Percentiles rank a stretch among this genome's conserved stretches.
phyloP scores from a whole-genome alignment of 1,140 invertebrate genomes.

The Pararge aegeria region DNA sequence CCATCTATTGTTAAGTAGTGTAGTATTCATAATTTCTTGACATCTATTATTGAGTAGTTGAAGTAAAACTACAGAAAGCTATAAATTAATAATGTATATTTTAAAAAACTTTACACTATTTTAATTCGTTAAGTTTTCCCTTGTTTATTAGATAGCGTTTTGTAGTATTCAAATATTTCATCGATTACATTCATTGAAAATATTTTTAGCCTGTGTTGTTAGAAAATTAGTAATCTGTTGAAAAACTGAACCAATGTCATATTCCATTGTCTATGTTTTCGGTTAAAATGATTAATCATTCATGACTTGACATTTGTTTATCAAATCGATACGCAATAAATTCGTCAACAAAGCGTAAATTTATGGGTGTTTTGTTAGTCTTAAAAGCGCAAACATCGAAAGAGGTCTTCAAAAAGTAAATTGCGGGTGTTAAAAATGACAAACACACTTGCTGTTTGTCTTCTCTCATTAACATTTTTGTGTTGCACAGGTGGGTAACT shows the following conservation, averaged over 20 bases:
- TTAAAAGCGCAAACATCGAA: conserved; percentile 36
- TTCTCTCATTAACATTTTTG: conserved; percentile 50
- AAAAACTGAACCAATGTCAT: not conserved
- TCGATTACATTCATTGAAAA: no score
- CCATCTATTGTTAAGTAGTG: conserved; percentile 15
- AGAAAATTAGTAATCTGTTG: not conserved
- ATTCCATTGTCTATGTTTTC: conserved; percentile 14
- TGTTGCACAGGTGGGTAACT: conserved; percentile 55
- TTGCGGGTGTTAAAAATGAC: conserved; percentile 50
- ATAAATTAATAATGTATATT: no score
- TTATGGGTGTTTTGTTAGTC: conserved; percentile 53
- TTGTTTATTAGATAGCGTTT: no score
- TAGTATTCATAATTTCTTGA: not conserved
- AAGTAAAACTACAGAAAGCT: no score
- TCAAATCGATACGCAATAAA: conserved; percentile 61
- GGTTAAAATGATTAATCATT: no score
- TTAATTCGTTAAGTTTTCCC: no score
- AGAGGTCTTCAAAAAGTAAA: conserved; percentile 32
- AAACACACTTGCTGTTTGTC: conserved; percentile 66
- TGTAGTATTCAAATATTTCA: no score
- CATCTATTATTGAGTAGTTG: not conserved
- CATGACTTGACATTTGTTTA: conserved; percentile 27
- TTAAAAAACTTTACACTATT: no score
- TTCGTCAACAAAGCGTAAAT: conserved; percentile 59
- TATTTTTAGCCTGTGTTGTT: no score